phyloP scores from a whole-genome alignment of 1,140 invertebrate genomes.

The Penaeus japonicus region DNA sequence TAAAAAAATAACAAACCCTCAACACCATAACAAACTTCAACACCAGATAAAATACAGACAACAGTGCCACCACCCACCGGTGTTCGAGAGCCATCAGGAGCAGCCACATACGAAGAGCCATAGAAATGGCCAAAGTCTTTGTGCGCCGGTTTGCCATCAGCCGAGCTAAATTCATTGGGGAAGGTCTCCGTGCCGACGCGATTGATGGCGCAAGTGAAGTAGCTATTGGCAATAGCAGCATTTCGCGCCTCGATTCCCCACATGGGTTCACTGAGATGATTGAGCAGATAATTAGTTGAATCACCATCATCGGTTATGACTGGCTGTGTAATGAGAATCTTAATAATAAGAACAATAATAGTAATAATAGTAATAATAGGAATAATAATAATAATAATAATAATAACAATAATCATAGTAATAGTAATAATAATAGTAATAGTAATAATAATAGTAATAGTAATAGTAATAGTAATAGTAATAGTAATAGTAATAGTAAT shows the following conservation, averaged over 20 bases:
- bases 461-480: too few species aligned
- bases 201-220: constrained; percentile 94
- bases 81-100: constrained; percentile 91
- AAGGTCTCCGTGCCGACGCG: constrained; percentile 93
- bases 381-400: too few species aligned
- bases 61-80: constrained; percentile 70
- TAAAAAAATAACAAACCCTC: too few species aligned
- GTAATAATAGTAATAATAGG: too few species aligned
- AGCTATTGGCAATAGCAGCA: constrained; percentile 96
- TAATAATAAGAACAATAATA: too few species aligned
- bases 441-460: too few species aligned
- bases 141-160: constrained; percentile 89
- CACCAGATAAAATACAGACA: neutral
- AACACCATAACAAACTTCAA: too few species aligned
- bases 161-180: constrained; percentile 94
- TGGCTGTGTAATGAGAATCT: too few species aligned
- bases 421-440: too few species aligned
- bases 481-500: too few species aligned
- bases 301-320: too few species aligned
- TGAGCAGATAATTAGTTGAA: constrained; percentile 13
- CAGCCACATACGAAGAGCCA: constrained; percentile 93
- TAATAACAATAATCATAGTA: too few species aligned
- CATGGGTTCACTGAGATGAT: constrained; percentile 85
- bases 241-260: constrained; percentile 96
- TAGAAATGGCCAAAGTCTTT: constrained; percentile 97